Base-by-base conservation (phyloP, 2,888 invertebrate species). In the Dinocampus coccinellae region DNA sequence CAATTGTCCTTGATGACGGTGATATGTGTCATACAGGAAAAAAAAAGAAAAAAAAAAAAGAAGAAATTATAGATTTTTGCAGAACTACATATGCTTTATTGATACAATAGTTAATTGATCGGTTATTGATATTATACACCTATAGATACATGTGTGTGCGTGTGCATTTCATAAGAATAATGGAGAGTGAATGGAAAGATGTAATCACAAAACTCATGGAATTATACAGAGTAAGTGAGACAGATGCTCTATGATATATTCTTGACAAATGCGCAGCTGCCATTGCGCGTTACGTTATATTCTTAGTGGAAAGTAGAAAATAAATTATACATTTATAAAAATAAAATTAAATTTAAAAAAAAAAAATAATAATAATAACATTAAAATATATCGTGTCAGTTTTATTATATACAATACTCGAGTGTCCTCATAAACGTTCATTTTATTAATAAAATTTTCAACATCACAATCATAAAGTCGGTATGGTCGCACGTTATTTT, bases 231-330 rank as follows among this genome's bases (percentile, higher is more conserved):
- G 42, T n/a, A n/a, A 13, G 36, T 11, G n/a, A 4, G 16, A 47
- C 16, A 16, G 47, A 47, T 47, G 47, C 7, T 47, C 16, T 47
- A 47, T n/a, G 47, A 47, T 47, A 47, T n/a, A 36, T 10, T 4
- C 7, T 47, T 47, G 47, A 16, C 47, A 47, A 47, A 47, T 47
- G 47, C 47, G 47, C 47, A 47, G 47, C 47, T 47, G 47, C 47
- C n/a, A 42, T 42, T 42, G 47, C 47, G 47, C 47, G 47, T 47
- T 16, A 47, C 20, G 29, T 16, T 7, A 47, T 47, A 39, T 39
- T 16, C 16, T 16, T 2, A 47, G 16, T 16, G 4, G 4, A 16
- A 39, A 16, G 47, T 47, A 47, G 47, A 47, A 3, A 47, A 47
- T 47, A 16, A 47, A 47, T 47, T 47, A 47, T 47, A 4, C n/a